These are phyloP conservation scores for Lepidocolaptes lacrymiger DNA, from an alignment of 2,797 vertebrate species.

Conservation along the genomic window DNA sequence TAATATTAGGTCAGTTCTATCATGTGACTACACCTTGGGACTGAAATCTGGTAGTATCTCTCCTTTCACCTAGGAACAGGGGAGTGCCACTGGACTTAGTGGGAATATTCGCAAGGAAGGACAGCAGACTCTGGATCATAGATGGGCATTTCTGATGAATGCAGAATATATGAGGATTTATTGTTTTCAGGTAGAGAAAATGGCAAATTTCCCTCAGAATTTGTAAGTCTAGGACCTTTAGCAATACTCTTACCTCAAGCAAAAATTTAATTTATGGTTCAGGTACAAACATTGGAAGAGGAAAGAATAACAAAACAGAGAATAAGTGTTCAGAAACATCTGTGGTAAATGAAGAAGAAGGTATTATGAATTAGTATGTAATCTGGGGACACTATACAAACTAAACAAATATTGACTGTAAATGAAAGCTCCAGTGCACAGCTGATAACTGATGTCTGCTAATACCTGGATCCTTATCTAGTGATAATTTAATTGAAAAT, in stretches of 20 bases:
- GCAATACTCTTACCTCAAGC: not conserved
- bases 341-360: not conserved
- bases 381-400: not conserved
- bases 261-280: not conserved
- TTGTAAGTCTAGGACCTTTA: not conserved
- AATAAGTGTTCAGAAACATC: not conserved
- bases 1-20: not conserved
- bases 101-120: not conserved
- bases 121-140: not conserved
- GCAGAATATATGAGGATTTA: not conserved
- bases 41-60: not conserved
- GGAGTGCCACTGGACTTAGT: not conserved
- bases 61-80: not conserved
- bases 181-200: not conserved
- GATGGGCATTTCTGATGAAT: not conserved
- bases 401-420: not conserved
- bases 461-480: not conserved
- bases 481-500: not conserved
- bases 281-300: not conserved
- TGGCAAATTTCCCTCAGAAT: not conserved
- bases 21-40: not conserved
- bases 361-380: not conserved
- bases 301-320: not conserved
- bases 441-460: not conserved
- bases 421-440: not conserved